These are phyloP conservation scores for Heliornis fulica DNA, from an alignment of 2,113 vertebrate species.

Conservation along the genomic window DNA sequence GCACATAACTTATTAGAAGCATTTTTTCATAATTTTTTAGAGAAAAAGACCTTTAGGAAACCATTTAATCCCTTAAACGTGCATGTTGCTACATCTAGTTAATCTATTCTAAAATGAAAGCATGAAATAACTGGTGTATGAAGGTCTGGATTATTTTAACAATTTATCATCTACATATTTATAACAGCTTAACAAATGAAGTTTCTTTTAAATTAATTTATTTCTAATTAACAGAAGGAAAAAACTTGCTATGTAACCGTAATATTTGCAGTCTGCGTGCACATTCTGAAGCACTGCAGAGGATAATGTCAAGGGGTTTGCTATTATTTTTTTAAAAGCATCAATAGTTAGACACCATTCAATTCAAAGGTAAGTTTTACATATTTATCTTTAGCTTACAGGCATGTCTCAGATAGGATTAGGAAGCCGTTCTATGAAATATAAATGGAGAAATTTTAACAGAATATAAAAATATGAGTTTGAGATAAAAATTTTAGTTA, in stretches of 20 bases:
- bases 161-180: neutral
- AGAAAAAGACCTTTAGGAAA: neutral
- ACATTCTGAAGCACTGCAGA: neutral
- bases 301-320: neutral
- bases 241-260: neutral
- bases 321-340: neutral
- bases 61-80: neutral
- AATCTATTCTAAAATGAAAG: neutral
- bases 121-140: neutral
- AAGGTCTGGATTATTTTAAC: neutral
- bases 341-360: neutral
- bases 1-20: neutral
- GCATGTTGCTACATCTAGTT: neutral
- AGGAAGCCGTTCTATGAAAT: conserved; percentile 42
- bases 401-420: conserved; percentile 58
- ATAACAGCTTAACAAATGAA: conserved; percentile 22
- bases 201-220: conserved; percentile 38
- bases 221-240: conserved; percentile 22
- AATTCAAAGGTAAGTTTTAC: conserved; percentile 37
- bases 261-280: neutral
- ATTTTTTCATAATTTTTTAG: neutral
- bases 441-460: conserved; percentile 32
- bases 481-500: conserved; percentile 48
- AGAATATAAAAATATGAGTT: conserved; percentile 27
- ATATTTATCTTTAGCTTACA: conserved; percentile 68